phyloP scores from a whole-genome alignment of 2,797 vertebrate genomes.

The Malacoctenus gilli region DNA sequence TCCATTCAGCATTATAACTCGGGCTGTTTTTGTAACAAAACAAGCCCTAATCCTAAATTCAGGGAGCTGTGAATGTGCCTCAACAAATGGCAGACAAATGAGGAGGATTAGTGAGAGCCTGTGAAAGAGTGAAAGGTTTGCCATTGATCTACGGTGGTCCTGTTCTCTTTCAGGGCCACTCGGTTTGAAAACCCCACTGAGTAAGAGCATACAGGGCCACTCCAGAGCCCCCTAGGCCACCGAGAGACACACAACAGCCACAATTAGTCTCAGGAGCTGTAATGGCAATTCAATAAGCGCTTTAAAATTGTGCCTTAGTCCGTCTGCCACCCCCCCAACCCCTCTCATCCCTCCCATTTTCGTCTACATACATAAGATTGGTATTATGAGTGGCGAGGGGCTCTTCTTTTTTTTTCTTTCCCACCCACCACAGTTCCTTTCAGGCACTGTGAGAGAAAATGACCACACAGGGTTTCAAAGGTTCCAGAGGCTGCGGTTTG shows the following conservation, averaged over 20 bases:
- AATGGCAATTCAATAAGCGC: constrained; percentile 82
- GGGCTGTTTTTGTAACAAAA: constrained; percentile 86
- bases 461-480: constrained; percentile 82
- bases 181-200: constrained; percentile 80
- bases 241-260: constrained; percentile 79
- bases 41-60: constrained; percentile 85
- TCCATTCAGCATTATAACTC: constrained; percentile 79
- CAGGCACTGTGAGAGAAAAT: constrained; percentile 76
- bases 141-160: constrained; percentile 85
- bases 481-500: constrained; percentile 72
- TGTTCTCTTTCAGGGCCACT: constrained; percentile 81
- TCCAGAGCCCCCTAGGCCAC: constrained; percentile 78
- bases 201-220: constrained; percentile 81
- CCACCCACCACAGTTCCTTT: constrained; percentile 81
- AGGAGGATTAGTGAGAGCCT: constrained; percentile 81
- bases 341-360: constrained; percentile 71
- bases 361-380: constrained; percentile 79
- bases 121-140: constrained; percentile 82
- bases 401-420: constrained; percentile 70
- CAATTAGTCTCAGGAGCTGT: constrained; percentile 83
- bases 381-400: constrained; percentile 78
- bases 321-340: constrained; percentile 65
- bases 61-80: constrained; percentile 81
- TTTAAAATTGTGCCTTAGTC: constrained; percentile 79
- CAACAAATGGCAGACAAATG: constrained; percentile 85